These are phyloP conservation scores for Gallinago nigripennis DNA, from an alignment of 2,797 vertebrate species.

Conservation along the genomic window DNA sequence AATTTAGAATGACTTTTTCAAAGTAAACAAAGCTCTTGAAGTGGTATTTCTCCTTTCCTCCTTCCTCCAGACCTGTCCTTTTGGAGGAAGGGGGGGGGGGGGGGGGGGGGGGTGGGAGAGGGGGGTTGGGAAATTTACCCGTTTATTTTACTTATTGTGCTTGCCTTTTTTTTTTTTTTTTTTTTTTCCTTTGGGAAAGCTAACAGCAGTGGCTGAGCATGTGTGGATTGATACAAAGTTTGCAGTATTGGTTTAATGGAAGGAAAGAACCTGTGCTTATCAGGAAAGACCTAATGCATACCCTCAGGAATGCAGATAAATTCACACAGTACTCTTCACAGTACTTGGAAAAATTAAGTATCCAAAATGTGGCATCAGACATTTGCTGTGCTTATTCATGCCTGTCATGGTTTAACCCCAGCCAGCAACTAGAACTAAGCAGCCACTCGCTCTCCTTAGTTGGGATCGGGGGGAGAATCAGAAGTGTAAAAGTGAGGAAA, in stretches of 20 bases:
- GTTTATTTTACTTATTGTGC: not conserved
- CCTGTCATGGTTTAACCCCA: not conserved
- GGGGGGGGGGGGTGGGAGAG: fast-evolving
- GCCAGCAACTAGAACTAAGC: not conserved
- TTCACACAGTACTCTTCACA: not conserved
- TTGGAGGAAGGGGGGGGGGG: not conserved
- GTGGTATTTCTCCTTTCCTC: not conserved
- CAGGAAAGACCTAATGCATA: not conserved
- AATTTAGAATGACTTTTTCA: constrained; percentile 18
- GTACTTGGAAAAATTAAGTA: not conserved
- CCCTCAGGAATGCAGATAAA: not conserved
- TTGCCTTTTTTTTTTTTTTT: too few relatives aligned
- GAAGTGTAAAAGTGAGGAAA: not conserved
- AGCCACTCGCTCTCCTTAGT: not conserved
- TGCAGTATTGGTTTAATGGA: not conserved
- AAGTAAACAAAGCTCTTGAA: not conserved
- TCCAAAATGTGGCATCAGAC: not conserved
- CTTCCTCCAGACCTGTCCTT: not conserved
- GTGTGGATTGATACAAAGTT: not conserved
- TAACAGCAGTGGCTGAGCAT: not conserved
- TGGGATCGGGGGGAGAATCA: not conserved
- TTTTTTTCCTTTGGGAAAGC: not conserved
- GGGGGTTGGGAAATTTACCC: too few relatives aligned
- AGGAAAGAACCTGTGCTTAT: not conserved
- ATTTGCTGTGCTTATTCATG: not conserved